Evolutionary conservation across 2,888 invertebrate genomes (phyloP).

Genomic region (Cosmia pyralina): DNA sequence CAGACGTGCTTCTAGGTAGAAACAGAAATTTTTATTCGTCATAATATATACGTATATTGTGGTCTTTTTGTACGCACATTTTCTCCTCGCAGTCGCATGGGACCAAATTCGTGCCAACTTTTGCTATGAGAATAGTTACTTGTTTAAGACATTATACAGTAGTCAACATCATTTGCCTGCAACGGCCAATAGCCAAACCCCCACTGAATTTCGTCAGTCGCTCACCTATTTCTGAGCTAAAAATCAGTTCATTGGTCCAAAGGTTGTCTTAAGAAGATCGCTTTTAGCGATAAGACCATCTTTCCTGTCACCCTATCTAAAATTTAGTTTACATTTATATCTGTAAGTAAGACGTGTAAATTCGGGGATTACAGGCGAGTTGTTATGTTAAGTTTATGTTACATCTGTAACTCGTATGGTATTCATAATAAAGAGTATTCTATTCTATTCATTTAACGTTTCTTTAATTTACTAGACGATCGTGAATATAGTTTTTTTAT

Average conservation of each 20-base stretch:
- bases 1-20: conserved; percentile 17
- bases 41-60: too few relatives aligned
- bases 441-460: neutral
- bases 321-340: neutral
- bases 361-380: neutral
- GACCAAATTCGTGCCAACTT: neutral
- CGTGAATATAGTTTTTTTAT: neutral
- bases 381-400: neutral
- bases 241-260: neutral
- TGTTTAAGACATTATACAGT: too few relatives aligned
- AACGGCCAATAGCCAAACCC: neutral
- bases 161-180: too few relatives aligned
- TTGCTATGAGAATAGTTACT: too few relatives aligned
- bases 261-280: too few relatives aligned
- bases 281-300: neutral
- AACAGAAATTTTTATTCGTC: neutral
- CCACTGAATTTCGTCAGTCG: neutral
- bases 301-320: neutral
- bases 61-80: conserved; percentile 13
- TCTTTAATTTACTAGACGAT: neutral
- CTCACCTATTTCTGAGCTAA: neutral
- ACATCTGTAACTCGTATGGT: neutral
- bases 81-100: too few relatives aligned
- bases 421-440: neutral
- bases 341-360: neutral